These are phyloP conservation scores for Leptatherina wallacei DNA, from an alignment of 2,797 vertebrate species.

Conservation along the genomic window DNA sequence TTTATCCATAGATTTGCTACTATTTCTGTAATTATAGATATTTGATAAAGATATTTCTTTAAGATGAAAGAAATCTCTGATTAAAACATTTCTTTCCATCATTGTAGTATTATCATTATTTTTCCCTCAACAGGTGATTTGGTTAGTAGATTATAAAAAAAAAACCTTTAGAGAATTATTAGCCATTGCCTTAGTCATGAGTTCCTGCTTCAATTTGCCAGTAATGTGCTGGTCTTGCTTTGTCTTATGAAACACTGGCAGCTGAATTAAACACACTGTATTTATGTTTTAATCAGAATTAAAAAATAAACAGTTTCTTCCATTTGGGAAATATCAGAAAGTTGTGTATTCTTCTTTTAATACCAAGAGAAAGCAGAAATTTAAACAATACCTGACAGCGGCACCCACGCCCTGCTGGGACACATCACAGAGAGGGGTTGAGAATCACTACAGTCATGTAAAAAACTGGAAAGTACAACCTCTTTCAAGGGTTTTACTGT, in stretches of 20 bases:
- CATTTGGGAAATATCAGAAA: neutral
- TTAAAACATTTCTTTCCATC: neutral
- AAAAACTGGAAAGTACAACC: too few species aligned
- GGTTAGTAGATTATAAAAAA: neutral
- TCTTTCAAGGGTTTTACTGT: too few species aligned
- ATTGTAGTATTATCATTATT: neutral
- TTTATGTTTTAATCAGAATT: neutral
- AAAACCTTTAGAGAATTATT: neutral
- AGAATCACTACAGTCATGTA: too few species aligned
- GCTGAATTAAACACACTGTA: neutral
- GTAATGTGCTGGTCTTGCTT: neutral
- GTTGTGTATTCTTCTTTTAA: neutral
- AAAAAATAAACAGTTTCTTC: neutral
- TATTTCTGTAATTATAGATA: neutral
- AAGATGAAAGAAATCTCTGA: neutral
- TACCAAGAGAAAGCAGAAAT: neutral
- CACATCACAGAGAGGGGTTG: too few species aligned
- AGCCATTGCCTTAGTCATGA: neutral
- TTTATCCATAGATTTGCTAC: neutral
- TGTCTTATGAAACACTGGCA: slow-evolving; percentile 26
- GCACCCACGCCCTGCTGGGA: too few species aligned
- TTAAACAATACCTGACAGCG: neutral
- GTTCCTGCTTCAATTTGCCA: neutral
- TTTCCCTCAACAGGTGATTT: too few species aligned
- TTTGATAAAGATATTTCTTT: neutral